Base-by-base conservation (phyloP, 1,140 invertebrate species). In the Drosophila chauvacae region DNA sequence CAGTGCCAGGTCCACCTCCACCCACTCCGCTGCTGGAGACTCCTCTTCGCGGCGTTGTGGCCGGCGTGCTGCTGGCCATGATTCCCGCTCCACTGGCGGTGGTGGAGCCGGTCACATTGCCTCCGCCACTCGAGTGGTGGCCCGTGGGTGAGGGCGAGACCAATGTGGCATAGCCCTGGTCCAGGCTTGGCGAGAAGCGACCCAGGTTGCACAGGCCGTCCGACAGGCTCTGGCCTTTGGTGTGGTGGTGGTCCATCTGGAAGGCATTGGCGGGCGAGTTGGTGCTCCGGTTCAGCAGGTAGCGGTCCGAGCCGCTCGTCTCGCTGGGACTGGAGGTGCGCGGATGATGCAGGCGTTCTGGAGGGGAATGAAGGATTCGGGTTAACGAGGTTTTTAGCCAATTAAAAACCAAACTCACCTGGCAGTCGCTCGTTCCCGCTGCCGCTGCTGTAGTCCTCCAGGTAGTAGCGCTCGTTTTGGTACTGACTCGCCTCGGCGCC, bases 81-180 rank as follows among this genome's bases (percentile, higher is more conserved):
- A 72, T 69, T 16, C 92, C 77, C 37, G 60, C 64, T 73, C 84
- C 48, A 81, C 77, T 59, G 23, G 71, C 78, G 1, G 77, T 78
- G 41, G 80, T 91, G 26, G 90, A 75, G 10, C 76, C 91, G 30
- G 82, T 93, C 9, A 81, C 30, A n/a, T 57, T 62, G 3, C 47
- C 51, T 7, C 66, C 61, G 5, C 56, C 81, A 55, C 72, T 88
- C 41, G 84, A 80, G 26, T 88, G 84, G 47, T 92, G 91, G 18
- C 91, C 88, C 0, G 91, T 92, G 57, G 93, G 93, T 73, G 93
- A 94, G 13, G 94, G 94, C 18, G 94, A 94, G 2, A 96, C 94
- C 44, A 96, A 92, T 3, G 96, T 96, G 77, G 96, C 96, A 92
- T 96, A 96, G 9, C 96, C 96, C 88, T 96, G 95, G 91, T 96